Evolutionary conservation across 2,888 invertebrate species (phyloP).

Genomic region (Crepidodera aurea): DNA sequence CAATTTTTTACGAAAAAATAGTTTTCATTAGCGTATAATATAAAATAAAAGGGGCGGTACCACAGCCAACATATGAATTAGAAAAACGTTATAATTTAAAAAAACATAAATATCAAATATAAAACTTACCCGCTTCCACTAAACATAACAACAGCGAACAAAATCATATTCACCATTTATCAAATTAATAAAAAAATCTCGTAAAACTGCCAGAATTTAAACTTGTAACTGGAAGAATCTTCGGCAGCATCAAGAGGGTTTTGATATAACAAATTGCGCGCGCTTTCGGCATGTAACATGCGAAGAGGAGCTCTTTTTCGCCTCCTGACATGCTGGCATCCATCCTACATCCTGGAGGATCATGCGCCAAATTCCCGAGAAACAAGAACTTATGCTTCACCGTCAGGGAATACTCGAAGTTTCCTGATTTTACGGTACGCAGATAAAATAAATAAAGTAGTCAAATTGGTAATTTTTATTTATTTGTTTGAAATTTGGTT

Average conservation of each 20-base stretch:
- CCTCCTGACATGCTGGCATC: slow-evolving; percentile 7
- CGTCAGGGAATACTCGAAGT: background rate
- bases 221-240: slow-evolving; percentile 20
- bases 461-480: no score
- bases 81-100: no score
- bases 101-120: background rate
- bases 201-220: slow-evolving; percentile 15
- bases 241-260: slow-evolving; percentile 17
- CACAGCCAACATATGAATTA: no score
- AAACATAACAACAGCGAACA: background rate
- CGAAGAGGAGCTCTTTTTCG: slow-evolving; percentile 16
- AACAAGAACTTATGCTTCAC: background rate
- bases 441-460: background rate
- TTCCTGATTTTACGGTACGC: background rate
- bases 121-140: slow-evolving; percentile 5
- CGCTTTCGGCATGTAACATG: slow-evolving; percentile 12
- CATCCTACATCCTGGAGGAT: slow-evolving; percentile 12
- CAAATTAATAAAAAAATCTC: slow-evolving; percentile 3
- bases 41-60: no score
- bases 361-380: slow-evolving; percentile 21
- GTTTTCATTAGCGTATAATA: no score
- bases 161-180: background rate
- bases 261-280: slow-evolving; percentile 35
- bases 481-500: no score
- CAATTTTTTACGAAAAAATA: no score